These are phyloP conservation scores for Reinhardtius hippoglossoides DNA, from an alignment of 2,113 vertebrate species.

Conservation along the genomic window DNA sequence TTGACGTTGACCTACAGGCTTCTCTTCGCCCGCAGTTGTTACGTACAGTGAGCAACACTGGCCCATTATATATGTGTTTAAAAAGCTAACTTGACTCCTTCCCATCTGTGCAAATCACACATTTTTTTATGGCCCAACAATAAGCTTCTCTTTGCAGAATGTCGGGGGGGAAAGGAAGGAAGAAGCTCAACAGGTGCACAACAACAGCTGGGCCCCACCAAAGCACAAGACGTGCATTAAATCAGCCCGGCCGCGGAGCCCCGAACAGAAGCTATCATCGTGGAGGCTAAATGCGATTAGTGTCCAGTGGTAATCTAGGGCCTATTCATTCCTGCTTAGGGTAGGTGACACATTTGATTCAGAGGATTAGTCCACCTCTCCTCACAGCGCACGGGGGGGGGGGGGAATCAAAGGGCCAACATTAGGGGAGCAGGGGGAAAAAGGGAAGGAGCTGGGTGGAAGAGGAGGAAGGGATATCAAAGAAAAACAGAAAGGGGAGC, in stretches of 20 bases:
- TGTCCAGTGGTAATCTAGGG: constrained; percentile 65
- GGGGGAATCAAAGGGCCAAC: constrained; percentile 58
- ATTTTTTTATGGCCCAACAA: neutral
- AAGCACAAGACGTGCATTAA: constrained; percentile 41
- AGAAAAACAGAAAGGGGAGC: constrained; percentile 40
- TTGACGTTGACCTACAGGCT: neutral
- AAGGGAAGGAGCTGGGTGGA: constrained; percentile 28
- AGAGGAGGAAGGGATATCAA: constrained; percentile 53
- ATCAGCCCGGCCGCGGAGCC: constrained; percentile 24
- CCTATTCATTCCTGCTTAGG: constrained; percentile 66
- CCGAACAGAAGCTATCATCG: constrained; percentile 67
- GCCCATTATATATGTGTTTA: neutral
- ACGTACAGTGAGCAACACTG: neutral
- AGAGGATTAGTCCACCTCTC: constrained; percentile 72
- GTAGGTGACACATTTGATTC: constrained; percentile 73
- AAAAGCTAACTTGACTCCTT: neutral
- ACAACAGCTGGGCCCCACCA: constrained; percentile 49
- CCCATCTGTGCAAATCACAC: neutral
- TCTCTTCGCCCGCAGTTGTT: neutral
- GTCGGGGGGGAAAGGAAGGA: constrained; percentile 25
- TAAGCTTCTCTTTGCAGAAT: constrained; percentile 1
- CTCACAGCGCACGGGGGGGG: constrained; percentile 7
- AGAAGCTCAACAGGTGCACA: constrained; percentile 59
- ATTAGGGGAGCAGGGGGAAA: constrained; percentile 11
- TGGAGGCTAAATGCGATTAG: constrained; percentile 71